Base-by-base conservation (phyloP, 2,797 vertebrate genomes). In the Balearica regulorum region DNA sequence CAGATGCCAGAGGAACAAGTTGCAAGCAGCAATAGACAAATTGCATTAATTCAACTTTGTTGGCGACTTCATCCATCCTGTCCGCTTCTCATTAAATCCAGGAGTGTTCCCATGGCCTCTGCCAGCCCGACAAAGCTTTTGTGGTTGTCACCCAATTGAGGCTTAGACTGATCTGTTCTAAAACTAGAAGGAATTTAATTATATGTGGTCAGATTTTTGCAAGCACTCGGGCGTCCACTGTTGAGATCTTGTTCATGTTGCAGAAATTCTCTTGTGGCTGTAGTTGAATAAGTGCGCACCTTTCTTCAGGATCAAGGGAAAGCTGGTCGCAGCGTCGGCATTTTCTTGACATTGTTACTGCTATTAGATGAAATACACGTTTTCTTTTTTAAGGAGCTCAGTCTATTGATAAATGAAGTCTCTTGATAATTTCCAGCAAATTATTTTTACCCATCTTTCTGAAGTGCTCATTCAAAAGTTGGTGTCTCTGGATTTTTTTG, bases 401-500 rank as follows among this genome's bases (percentile, higher is more conserved):
- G 57, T 75, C 25, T 88, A 7, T 22, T 61, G 83, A 66, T 39
- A 35, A 69, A 49, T 77, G 24, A 55, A 78, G 37, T 46, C 43
- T 57, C n/a, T 46, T 81, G 62, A 73, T 31, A 57, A 75, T 85
- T 81, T 75, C 35, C 55, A 75, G 72, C 87, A 44, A 49, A 48
- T 88, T 70, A 28, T 65, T 90, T 87, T 81, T 60, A 87, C 66
- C 26, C 55, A 22, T 65, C 76, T 85, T 88, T 89, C 82, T 61
- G 62, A 86, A 83, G 69, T 44, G 49, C 60, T 83, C 37, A 31
- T 75, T 93, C 65, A 95, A 89, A 96, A 89, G 46, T 71, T 86
- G 93, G 66, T 85, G 81, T 97, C 78, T 90, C 87, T 94, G 94
- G 93, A 49, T 95, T 97, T 94, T 94, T 95, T 88, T 87, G 72